phyloP scores from a whole-genome alignment of 1,140 invertebrate genomes.

The Cryptotermes secundus region DNA sequence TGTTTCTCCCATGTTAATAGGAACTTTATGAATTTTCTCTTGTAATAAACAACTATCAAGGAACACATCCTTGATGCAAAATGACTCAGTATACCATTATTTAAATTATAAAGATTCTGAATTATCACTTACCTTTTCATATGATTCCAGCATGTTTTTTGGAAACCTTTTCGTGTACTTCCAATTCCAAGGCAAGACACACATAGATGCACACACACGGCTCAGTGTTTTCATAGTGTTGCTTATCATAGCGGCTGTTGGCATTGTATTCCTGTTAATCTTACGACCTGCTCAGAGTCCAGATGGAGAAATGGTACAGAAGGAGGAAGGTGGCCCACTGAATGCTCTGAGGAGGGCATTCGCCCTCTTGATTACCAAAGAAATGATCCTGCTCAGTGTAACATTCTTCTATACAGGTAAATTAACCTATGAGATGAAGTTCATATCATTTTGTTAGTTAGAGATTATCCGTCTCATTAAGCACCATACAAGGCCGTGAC shows the following conservation, averaged over 20 bases:
- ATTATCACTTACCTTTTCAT: neutral
- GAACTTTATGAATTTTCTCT: too few relatives aligned
- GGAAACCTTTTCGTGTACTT: constrained; percentile 94
- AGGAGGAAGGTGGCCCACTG: constrained; percentile 57
- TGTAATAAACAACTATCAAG: too few relatives aligned
- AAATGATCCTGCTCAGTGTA: constrained; percentile 82
- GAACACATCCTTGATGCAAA: too few relatives aligned
- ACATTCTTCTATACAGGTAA: constrained; percentile 89
- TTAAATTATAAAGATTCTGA: too few relatives aligned
- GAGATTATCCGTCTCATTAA: too few relatives aligned
- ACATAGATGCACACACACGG: constrained; percentile 63
- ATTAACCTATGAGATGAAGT: constrained; percentile 1
- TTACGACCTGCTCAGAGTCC: constrained; percentile 57
- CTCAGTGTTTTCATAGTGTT: constrained; percentile 75
- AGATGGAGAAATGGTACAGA: constrained; percentile 55
- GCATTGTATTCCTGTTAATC: constrained; percentile 66
- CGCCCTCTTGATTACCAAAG: constrained; percentile 70
- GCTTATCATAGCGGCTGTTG: constrained; percentile 61
- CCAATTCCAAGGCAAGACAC: constrained; percentile 74
- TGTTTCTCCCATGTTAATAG: too few relatives aligned
- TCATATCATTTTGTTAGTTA: too few relatives aligned
- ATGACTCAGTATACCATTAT: too few relatives aligned
- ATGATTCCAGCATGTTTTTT: constrained; percentile 76
- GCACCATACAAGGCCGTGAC: too few relatives aligned
- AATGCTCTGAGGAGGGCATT: constrained; percentile 73